phyloP scores from a whole-genome alignment of 2,113 vertebrate genomes.

The Centrocercus urophasianus region DNA sequence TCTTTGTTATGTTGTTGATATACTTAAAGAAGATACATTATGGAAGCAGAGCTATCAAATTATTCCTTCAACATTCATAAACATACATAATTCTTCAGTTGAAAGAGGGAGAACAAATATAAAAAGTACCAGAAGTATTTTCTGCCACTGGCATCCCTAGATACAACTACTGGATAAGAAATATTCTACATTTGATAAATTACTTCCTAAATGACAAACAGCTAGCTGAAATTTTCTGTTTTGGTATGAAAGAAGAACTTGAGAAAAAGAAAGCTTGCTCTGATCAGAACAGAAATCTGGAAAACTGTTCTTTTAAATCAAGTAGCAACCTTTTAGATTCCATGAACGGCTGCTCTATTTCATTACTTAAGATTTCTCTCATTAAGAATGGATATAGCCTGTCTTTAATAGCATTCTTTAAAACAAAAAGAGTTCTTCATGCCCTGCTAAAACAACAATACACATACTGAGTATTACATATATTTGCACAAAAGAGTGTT shows the following conservation, averaged over 20 bases:
- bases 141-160: neutral
- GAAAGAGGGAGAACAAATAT: neutral
- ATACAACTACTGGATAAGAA: neutral
- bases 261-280: conserved; percentile 36
- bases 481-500: neutral
- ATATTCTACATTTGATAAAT: neutral
- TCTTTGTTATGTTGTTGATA: neutral
- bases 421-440: neutral
- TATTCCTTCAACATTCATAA: neutral
- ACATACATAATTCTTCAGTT: neutral
- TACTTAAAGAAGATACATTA: neutral
- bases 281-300: conserved; percentile 25
- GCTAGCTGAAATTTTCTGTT: conserved; percentile 17
- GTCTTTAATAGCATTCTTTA: neutral
- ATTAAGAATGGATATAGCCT: neutral
- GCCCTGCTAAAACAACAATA: neutral
- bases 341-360: neutral
- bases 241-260: conserved; percentile 16
- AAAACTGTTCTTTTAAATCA: conserved; percentile 44
- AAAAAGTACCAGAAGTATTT: neutral
- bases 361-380: neutral
- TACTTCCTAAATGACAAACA: conserved; percentile 2
- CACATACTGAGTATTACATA: neutral
- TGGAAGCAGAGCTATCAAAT: neutral
- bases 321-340: neutral